phyloP scores from a whole-genome alignment of 2,888 invertebrate genomes.

The Noctua janthe region DNA sequence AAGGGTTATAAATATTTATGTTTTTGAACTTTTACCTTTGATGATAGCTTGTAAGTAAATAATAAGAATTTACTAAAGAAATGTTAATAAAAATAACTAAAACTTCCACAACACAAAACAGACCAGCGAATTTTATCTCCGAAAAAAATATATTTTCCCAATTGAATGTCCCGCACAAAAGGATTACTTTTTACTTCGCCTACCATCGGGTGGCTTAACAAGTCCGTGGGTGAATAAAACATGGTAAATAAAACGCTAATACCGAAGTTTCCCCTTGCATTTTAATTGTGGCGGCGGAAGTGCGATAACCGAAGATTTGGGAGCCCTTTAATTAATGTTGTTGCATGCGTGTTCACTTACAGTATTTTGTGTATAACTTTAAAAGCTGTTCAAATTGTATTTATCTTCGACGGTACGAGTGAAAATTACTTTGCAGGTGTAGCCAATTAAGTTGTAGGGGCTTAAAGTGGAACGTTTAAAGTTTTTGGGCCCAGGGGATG shows the following conservation, averaged over 20 bases:
- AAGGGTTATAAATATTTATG: constrained; percentile 19
- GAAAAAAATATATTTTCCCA: neutral
- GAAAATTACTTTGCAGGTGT: constrained; percentile 66
- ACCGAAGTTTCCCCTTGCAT: constrained; percentile 85
- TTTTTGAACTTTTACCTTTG: constrained; percentile 1
- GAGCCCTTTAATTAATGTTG: constrained; percentile 88
- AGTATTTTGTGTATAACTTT: constrained; percentile 79
- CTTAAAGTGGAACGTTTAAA: constrained; percentile 58
- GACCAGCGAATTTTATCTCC: constrained; percentile 4
- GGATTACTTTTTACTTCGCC: constrained; percentile 29
- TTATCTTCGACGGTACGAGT: constrained; percentile 67
- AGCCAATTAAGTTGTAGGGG: constrained; percentile 68
- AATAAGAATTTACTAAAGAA: neutral
- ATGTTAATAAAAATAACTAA: neutral
- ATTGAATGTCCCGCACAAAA: constrained; percentile 29
- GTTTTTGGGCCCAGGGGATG: constrained; percentile 60
- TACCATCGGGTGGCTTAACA: constrained; percentile 53
- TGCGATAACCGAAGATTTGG: constrained; percentile 88
- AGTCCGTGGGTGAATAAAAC: constrained; percentile 72
- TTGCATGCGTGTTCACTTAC: constrained; percentile 84
- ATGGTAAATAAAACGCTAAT: constrained; percentile 77
- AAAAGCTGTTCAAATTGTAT: constrained; percentile 73
- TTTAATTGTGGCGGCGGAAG: constrained; percentile 87
- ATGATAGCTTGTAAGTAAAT: neutral
- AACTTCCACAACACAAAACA: neutral